Base-by-base conservation (phyloP, 1,140 invertebrate genomes). In the Carcinoscorpius rotundicauda region DNA sequence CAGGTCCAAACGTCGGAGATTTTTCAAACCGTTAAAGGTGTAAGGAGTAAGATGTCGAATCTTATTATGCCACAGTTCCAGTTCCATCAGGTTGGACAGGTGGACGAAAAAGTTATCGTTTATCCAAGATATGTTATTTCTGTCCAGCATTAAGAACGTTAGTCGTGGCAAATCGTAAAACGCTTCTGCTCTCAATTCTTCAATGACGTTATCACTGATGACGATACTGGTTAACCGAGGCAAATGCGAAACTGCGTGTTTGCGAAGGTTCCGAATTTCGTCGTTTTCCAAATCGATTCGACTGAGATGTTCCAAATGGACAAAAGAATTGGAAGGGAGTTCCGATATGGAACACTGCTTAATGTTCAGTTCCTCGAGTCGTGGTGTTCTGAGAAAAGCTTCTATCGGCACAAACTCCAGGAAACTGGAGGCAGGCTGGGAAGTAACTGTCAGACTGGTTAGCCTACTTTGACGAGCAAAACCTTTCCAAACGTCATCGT, bases 171-270 rank as follows among this genome's bases (percentile, higher is more conserved):
- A 8, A 4, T 51, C 50, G 4, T n/a, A 52, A 6, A 68, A 55
- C 3, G 67, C 11, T 6, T 64, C 56, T 3, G 52, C 59, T 3
- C 58, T 9, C 4, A 96, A 75, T 78, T 96, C 93, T 59, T 82
- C 83, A 49, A 98, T 91, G 73, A 89, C 83, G 81, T 98, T 99
- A 70, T 93, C 86, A 73, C 89, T 91, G 4, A 98, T 79, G 80
- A 98, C 96, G 3, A 98, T 78, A 69, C 94, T 83, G 72, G 88
- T 88, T 60, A 99, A 78, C 74, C 86, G 89, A 8, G 81, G 81
- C 52, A 98, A 76, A 59, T 91, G 88, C 76, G 93, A 95, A 4
- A 98, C 79, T 55, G 91, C 88, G 68, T 97, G 93, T 10, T 94
- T 93, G 6, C 64, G 49, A 10, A 68, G 50, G 5, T 4, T 5